Base-by-base conservation (phyloP, 2,888 invertebrate species). In the Chaitophorus viminalis region DNA sequence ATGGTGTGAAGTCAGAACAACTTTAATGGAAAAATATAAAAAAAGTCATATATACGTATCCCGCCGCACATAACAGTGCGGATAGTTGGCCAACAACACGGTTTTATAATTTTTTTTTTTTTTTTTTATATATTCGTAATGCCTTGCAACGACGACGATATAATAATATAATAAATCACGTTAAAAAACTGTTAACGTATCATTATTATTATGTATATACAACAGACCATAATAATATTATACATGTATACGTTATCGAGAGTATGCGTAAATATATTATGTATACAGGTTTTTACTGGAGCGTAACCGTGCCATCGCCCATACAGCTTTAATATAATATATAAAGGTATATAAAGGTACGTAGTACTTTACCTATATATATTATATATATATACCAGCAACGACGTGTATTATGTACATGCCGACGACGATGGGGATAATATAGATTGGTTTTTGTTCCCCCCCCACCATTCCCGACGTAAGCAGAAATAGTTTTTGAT, bases 21-120 rank as follows among this genome's bases (percentile, higher is more conserved):
- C 81, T 81, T 81, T 81, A 81, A 81, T 68, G 81, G 68, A 46
- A 72, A 68, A 79, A 78, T n/a, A 54, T 8, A 52, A 68, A 79
- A 79, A 77, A 60, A 60, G 33, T 60, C 36, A n/a, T 60, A 60
- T 65, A 65, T 11, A 21, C 36, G 25, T 25, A 11, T 14, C n/a
- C n/a, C n/a, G n/a, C n/a, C n/a, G n/a, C n/a, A n/a, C 46, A 46
- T 46, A 54, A 1, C 60, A 9, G 11, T 39, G 39, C 52, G 60
- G 25, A 60, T 60, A 60, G 36, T 36, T 60, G 79, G 65, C 6
- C 36, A 65, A 79, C 33, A 60, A 79, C 60, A 17, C 25, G 36
- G 25, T 68, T 60, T 25, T 46, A 5, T 46, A 60, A 25, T 60
- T 60, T 25, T 60, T 60, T 60, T 21, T 21, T 31, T 36, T 79